These are phyloP conservation scores for Drosophila paucipuncta DNA, from an alignment of 2,888 invertebrate species.

Conservation along the genomic window DNA sequence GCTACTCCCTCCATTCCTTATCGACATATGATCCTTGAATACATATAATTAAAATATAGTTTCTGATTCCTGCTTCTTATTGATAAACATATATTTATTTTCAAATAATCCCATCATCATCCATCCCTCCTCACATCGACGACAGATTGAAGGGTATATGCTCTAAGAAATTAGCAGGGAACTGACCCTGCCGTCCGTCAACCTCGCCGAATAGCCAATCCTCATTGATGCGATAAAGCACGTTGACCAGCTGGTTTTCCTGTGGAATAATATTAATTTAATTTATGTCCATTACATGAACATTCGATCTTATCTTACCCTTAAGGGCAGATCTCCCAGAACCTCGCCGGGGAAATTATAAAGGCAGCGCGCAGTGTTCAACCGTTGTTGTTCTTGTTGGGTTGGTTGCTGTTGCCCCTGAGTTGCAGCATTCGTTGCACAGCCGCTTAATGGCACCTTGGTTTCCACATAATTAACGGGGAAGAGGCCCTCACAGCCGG, in stretches of 20 bases:
- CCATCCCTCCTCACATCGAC: slow-evolving; percentile 52
- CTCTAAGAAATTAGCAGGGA: slow-evolving; percentile 92
- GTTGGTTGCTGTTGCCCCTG: slow-evolving; percentile 21
- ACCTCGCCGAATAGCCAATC: slow-evolving; percentile 93
- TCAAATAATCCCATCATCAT: slow-evolving; percentile 3
- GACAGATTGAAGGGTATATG: slow-evolving; percentile 86
- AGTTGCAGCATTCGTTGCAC: slow-evolving; percentile 25
- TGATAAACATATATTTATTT: slow-evolving; percentile 9
- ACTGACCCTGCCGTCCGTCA: slow-evolving; percentile 89
- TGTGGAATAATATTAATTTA: slow-evolving; percentile 58
- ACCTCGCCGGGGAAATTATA: slow-evolving; percentile 90
- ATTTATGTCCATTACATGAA: neutral
- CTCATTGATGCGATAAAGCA: slow-evolving; percentile 89
- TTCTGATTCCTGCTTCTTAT: slow-evolving; percentile 29
- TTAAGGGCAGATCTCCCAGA: slow-evolving; percentile 87
- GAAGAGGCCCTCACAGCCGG: slow-evolving; percentile 91
- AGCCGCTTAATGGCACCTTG: slow-evolving; percentile 88
- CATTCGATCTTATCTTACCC: slow-evolving; percentile 83
- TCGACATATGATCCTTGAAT: slow-evolving; percentile 46
- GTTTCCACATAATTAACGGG: slow-evolving; percentile 92
- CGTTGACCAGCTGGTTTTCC: slow-evolving; percentile 88
- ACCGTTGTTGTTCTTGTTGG: slow-evolving; percentile 29
- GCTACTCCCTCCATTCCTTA: slow-evolving; percentile 26
- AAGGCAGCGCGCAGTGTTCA: slow-evolving; percentile 87
- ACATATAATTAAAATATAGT: slow-evolving; percentile 36